Evolutionary conservation across 1,140 invertebrate genomes (phyloP), one percentile per base, ranked within the genome.

Genomic region (Gryllus bimaculatus): DNA sequence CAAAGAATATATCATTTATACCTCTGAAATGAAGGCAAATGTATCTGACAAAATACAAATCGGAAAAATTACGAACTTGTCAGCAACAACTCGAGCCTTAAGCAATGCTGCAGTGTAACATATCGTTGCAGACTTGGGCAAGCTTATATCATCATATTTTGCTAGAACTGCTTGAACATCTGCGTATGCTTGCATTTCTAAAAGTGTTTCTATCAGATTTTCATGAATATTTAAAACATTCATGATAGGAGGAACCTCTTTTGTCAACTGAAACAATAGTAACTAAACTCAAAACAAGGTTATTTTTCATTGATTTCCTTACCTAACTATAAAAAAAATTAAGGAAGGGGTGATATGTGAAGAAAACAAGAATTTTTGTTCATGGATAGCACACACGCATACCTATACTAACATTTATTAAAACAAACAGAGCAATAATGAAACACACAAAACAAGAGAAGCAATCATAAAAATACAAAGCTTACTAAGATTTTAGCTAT

Each of bases 191-290:
- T 98, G 96, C 90, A 97, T 94, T 88, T 99, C 97, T 79, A 99
- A 86, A 79, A 99, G 87, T 20, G 93, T 94, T 89, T 99, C 98
- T 83, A 99, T 96, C 74, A 99, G 88, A 88, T 99, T 99, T 88
- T 99, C 98, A 86, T 99, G 98, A 78, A 98, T 95, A 84, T 97
- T 96, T 79, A 99, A 90, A 66, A 97, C 93, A 86, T 95, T 97
- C 92, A 98, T 94, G 83, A 97, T 96, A n/a, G 95, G 94, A 78
- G 95, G 94, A 83, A 97, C 96, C 89, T 99, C 98, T 88, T 98
- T 98, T 39, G 97, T 96, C 75, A 99, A 87, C 91, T 92, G 85
- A 75, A 86, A 87, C 74, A 21, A 80, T 47, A 48, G 78, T 13
- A 78, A 79, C 13, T 13, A 3, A 73, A 73, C 66, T 73, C n/a